Conservation (phyloP, 2,888 invertebrate species). For the Drosophila borealis region DNA sequence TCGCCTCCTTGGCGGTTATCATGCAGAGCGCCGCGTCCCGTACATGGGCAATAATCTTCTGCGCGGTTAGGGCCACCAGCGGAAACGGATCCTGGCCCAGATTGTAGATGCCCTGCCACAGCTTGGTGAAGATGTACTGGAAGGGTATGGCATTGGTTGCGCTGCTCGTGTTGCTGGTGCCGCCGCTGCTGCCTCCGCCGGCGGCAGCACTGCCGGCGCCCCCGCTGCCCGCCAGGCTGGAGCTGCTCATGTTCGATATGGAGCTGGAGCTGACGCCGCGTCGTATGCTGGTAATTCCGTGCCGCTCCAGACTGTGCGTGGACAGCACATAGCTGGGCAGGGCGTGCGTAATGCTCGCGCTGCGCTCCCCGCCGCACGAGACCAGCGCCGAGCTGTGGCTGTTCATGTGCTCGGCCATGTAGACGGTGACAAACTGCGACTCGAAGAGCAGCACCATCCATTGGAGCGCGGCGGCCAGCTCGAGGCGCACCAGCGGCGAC, state of each 20-base stretch:
- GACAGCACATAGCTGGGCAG: constrained; percentile 65
- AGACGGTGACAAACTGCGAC: constrained; percentile 93
- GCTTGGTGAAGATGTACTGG: constrained; percentile 92
- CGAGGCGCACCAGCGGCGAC: constrained; percentile 94
- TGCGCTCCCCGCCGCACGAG: constrained; percentile 66
- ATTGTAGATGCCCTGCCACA: constrained; percentile 93
- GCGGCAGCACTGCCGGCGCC: background rate
- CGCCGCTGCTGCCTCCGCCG: background rate
- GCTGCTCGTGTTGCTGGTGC: background rate
- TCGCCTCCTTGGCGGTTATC: constrained; percentile 84
- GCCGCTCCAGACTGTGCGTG: constrained; percentile 85
- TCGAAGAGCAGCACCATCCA: constrained; percentile 95
- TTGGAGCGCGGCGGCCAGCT: constrained; percentile 94
- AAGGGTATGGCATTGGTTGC: constrained; percentile 80
- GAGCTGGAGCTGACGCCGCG: constrained; percentile 90
- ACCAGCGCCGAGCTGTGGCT: constrained; percentile 55
- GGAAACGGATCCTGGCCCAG: constrained; percentile 95
- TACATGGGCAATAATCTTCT: constrained; percentile 91
- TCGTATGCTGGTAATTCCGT: constrained; percentile 85
- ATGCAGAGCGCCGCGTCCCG: constrained; percentile 87
- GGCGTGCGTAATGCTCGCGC: constrained; percentile 74
- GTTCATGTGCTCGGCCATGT: constrained; percentile 87
- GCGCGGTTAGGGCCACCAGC: constrained; percentile 91
- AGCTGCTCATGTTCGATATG: constrained; percentile 86
- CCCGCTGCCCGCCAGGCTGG: constrained; percentile 25